Base-by-base conservation (phyloP, 1,140 invertebrate genomes). In the Parapsyche elsis region DNA sequence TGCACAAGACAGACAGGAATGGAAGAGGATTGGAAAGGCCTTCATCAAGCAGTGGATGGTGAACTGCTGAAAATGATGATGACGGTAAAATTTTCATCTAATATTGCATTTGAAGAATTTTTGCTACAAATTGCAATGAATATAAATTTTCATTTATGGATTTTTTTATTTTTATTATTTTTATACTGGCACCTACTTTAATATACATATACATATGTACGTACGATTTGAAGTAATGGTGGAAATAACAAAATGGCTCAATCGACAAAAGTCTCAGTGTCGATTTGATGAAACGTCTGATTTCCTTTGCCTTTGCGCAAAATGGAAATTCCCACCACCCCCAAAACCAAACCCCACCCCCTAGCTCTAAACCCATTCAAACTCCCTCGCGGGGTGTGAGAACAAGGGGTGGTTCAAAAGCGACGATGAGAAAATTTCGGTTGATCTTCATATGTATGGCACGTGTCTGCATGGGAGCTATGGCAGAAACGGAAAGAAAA, bases 261-360 rank as follows among this genome's bases (percentile, higher is more conserved):
- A 67, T 67, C 64, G 78, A 79, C 67, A 79, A 79, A 79, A 79
- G 70, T 71, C 70, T 70, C 44, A 46, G 78, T 79, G 78, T 79
- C 78, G 67, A 79, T 79, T 71, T 79, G 78, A 79, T 79, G 78
- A 79, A 79, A 73, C 45, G 78, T 61, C 67, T 74, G 78, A 71
- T 67, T 73, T 71, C 53, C 64, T 67, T 23, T 7, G 49, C 64
- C 24, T 19, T 24, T 4, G 10, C 21, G 46, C 59, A 9, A 45
- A 71, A 79, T 73, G 78, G 67, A 74, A 74, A 77, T 73, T 77
- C 30, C 12, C 57, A 44, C 59, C 7, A 46, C 23, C 57, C 57
- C 1, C 67, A 0, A 26, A 26, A 5, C 24, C 16, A 21, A 61
- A 61, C 57, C 12, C 10, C 49, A 61, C 57, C n/a, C 7, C 21